Evolutionary conservation across 1,140 invertebrate genomes (phyloP).

Genomic region (Zeugodacus cucurbitae): DNA sequence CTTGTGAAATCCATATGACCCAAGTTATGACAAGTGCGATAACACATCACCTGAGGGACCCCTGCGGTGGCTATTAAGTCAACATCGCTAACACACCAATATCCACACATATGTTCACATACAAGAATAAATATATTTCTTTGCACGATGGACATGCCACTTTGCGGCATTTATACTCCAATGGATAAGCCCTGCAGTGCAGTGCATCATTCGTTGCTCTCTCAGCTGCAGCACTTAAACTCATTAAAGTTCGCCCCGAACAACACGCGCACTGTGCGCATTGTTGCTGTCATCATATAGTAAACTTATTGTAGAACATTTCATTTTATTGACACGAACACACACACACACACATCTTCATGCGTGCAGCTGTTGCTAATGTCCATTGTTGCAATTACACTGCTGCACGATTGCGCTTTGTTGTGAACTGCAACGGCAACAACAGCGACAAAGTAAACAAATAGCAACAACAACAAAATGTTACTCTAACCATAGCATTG

Average conservation of each 20-base stretch:
- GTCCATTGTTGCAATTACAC: background rate
- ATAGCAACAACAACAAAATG: background rate
- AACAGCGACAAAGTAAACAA: background rate
- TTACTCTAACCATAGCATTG: background rate
- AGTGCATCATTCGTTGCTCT: background rate
- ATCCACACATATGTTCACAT: background rate
- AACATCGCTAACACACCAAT: background rate
- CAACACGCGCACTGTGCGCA: background rate
- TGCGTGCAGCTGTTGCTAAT: constrained; percentile 15
- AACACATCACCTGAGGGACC: background rate
- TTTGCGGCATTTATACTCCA: background rate
- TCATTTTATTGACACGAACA: background rate
- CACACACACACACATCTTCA: background rate
- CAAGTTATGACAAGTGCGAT: too few species aligned
- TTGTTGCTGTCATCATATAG: background rate
- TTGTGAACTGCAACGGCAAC: background rate
- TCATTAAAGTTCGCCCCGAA: background rate
- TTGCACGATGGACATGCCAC: background rate
- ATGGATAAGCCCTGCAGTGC: background rate
- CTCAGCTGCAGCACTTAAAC: background rate
- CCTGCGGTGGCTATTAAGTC: background rate
- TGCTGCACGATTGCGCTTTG: background rate
- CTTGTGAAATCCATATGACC: too few species aligned
- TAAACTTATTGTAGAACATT: background rate
- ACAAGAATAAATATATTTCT: background rate